phyloP scores from a whole-genome alignment of 2,888 invertebrate genomes.

The Pachliopta kotzebuea region DNA sequence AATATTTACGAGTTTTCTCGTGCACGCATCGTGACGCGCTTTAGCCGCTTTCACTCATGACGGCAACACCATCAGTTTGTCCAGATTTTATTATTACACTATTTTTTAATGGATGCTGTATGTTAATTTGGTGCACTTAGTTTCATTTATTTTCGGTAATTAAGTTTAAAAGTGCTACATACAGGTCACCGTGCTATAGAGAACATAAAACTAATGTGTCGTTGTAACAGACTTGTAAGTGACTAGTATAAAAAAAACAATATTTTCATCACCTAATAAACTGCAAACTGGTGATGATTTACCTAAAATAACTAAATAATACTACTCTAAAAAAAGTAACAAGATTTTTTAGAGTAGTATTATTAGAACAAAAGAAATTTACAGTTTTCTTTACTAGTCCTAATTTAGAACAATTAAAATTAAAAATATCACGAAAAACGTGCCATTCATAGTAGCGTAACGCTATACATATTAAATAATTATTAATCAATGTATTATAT shows the following conservation, averaged over 20 bases:
- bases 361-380: too few species aligned
- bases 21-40: slow-evolving; percentile 39
- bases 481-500: too few species aligned
- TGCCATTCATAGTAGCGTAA: too few species aligned
- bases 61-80: slow-evolving; percentile 34
- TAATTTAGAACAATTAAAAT: too few species aligned
- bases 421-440: too few species aligned
- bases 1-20: slow-evolving; percentile 50
- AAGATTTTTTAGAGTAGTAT: too few species aligned
- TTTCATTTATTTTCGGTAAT: neutral
- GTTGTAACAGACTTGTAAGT: neutral
- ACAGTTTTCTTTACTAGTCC: too few species aligned
- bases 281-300: neutral
- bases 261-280: neutral
- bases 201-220: neutral
- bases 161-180: neutral
- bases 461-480: too few species aligned
- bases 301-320: too few species aligned
- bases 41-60: slow-evolving; percentile 46
- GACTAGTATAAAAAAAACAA: neutral
- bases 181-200: neutral
- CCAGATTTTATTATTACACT: slow-evolving; percentile 36
- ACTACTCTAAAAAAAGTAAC: too few species aligned
- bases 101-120: slow-evolving; percentile 28
- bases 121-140: slow-evolving; percentile 4